Evolutionary conservation across 2,797 vertebrate species (phyloP).

Genomic region (Channa striata): DNA sequence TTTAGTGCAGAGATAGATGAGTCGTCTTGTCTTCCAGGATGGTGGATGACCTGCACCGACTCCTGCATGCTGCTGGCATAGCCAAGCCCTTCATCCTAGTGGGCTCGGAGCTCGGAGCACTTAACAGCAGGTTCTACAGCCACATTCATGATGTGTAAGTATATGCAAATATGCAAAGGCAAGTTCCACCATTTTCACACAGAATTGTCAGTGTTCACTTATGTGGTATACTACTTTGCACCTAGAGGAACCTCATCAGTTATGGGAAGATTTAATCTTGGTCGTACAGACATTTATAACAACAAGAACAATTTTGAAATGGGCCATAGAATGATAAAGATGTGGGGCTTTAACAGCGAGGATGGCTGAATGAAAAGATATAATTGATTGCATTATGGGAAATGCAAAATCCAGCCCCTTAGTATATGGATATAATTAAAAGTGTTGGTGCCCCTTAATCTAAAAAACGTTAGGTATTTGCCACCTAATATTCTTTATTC

Average conservation of each 20-base stretch:
- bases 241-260: no score
- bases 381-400: not conserved
- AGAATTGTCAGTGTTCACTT: no score
- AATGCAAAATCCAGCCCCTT: not conserved
- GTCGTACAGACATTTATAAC: no score
- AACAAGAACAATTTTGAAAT: no score
- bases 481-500: no score
- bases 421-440: no score
- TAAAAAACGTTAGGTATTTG: no score
- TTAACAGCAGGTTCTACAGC: slow-evolving; percentile 86
- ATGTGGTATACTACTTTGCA: no score
- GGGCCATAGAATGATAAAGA: no score
- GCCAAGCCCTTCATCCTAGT: slow-evolving; percentile 84
- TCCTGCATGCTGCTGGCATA: slow-evolving; percentile 80
- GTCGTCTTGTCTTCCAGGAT: slow-evolving; percentile 79
- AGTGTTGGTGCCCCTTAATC: no score
- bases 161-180: not conserved
- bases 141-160: slow-evolving; percentile 87
- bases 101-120: slow-evolving; percentile 85
- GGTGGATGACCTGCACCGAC: slow-evolving; percentile 87
- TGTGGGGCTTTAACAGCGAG: not conserved
- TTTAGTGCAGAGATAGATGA: slow-evolving; percentile 51
- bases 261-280: no score
- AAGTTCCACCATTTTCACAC: not conserved
- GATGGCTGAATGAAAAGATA: not conserved